Conservation (phyloP, 2,113 vertebrate species). For the Megatriorchis doriae region DNA sequence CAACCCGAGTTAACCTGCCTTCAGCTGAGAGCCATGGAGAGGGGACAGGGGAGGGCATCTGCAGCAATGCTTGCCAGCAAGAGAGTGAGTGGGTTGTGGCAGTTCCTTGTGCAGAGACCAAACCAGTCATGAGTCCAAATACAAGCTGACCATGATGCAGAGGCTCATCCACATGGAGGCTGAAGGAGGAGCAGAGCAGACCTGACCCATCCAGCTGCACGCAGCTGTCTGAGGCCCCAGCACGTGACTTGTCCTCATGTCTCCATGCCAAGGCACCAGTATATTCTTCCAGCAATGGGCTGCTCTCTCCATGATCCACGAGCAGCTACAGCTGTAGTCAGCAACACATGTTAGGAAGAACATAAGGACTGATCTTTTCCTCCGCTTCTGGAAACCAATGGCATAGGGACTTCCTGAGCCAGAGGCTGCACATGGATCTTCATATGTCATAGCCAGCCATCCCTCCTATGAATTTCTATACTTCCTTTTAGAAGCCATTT, state of each 20-base stretch:
- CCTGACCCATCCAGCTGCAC: not conserved
- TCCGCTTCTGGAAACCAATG: not conserved
- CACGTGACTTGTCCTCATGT: not conserved
- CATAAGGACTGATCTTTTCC: not conserved
- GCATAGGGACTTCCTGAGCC: not conserved
- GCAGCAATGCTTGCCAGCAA: not conserved
- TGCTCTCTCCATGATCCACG: not conserved
- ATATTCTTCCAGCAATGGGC: not conserved
- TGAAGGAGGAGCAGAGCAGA: not conserved
- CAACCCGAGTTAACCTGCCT: not conserved
- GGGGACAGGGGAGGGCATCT: not conserved
- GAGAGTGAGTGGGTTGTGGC: not conserved
- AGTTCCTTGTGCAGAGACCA: not conserved
- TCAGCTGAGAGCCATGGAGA: not conserved
- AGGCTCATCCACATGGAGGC: not conserved
- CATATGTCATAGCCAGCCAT: not conserved
- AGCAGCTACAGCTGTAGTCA: not conserved
- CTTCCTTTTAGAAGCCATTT: not conserved
- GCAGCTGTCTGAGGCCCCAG: not conserved
- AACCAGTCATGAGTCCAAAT: not conserved
- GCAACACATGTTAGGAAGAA: not conserved
- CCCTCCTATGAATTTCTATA: not conserved
- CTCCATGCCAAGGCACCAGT: not conserved
- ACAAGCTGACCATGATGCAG: not conserved
- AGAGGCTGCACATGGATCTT: not conserved